Percentiles rank a stretch among this genome's conserved stretches.
These are phyloP conservation scores for Hofmannophila pseudospretella DNA, from an alignment of 2,888 invertebrate genomes.

Conservation along the genomic window DNA sequence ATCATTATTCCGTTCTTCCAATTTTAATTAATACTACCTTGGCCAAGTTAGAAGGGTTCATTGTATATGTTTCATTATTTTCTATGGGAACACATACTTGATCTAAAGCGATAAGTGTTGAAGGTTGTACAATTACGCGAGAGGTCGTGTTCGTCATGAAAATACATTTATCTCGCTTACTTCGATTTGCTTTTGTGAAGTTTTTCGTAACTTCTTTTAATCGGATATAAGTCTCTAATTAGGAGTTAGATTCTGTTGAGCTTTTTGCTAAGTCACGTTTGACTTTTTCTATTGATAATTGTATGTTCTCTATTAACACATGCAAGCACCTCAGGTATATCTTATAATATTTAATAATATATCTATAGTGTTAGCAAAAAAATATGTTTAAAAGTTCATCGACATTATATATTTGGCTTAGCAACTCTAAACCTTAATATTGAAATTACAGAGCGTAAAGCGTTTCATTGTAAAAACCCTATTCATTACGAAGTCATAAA, in stretches of 20 bases:
- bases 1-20: neutral
- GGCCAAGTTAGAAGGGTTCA: slow-evolving; percentile 44
- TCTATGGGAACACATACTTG: slow-evolving; percentile 10
- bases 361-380: neutral
- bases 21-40: slow-evolving; percentile 30
- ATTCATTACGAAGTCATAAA: neutral
- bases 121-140: slow-evolving; percentile 14
- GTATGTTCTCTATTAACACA: too few relatives aligned
- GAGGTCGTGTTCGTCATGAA: slow-evolving; percentile 25
- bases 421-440: neutral
- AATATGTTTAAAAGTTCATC: neutral
- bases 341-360: neutral
- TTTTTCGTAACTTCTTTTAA: slow-evolving; percentile 3
- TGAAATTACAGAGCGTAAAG: neutral
- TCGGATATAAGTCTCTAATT: slow-evolving; percentile 4
- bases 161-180: slow-evolving; percentile 17
- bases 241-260: slow-evolving; percentile 3
- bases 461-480: neutral
- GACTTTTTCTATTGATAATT: neutral
- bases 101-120: slow-evolving; percentile 11
- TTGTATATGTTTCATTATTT: slow-evolving; percentile 13
- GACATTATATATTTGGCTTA: neutral
- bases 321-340: too few relatives aligned
- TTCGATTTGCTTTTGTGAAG: slow-evolving; percentile 5
- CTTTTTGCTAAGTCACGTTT: neutral